These are phyloP conservation scores for Melanerpes formicivorus DNA, from an alignment of 2,113 vertebrate genomes.

Conservation along the genomic window DNA sequence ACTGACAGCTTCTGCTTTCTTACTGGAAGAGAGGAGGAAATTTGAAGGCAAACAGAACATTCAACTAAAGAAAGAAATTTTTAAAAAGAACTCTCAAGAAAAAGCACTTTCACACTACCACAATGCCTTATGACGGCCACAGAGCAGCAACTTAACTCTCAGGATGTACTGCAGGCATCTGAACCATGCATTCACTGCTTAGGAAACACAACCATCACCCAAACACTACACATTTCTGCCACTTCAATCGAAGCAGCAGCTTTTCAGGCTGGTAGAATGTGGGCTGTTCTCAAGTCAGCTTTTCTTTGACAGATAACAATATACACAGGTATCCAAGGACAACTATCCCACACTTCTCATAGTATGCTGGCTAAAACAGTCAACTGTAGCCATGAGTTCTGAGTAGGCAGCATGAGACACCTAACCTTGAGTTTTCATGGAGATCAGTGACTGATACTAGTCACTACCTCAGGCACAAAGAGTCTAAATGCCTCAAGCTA, in stretches of 20 bases:
- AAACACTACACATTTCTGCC: not conserved
- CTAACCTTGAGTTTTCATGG: not conserved
- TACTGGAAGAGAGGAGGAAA: not conserved
- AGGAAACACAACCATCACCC: rapidly evolving
- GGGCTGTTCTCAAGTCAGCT: not conserved
- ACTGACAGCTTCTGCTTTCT: not conserved
- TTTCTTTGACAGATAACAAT: not conserved
- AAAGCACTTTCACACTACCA: not conserved
- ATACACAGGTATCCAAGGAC: not conserved
- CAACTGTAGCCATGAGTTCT: not conserved
- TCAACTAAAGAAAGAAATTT: not conserved
- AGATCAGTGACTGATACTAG: no score
- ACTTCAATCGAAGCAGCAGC: not conserved
- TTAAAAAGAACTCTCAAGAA: not conserved
- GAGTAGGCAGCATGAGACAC: not conserved
- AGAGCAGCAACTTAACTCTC: not conserved
- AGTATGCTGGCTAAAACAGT: rapidly evolving
- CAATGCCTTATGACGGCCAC: not conserved
- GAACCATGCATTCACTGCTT: not conserved
- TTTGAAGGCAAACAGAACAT: not conserved
- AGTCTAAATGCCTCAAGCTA: not conserved
- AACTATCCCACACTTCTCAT: not conserved
- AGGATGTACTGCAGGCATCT: not conserved
- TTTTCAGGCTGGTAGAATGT: not conserved
- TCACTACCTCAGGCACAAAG: not conserved